Base-by-base conservation (phyloP, 1,140 invertebrate species). In the Brachionus paranguensis region DNA sequence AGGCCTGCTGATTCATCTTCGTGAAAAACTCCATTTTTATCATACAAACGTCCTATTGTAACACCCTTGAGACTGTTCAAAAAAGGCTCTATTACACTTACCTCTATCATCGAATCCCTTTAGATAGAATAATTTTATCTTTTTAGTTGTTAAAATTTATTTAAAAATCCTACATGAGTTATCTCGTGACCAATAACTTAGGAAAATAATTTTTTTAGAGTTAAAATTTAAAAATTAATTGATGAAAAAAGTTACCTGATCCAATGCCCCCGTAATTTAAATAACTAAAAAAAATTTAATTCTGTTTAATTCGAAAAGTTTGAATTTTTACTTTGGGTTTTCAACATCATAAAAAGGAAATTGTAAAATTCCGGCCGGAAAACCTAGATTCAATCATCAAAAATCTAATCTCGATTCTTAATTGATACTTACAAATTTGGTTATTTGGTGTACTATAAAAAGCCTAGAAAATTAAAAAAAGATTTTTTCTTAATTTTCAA, bases 401-500 rank as follows among this genome's bases (percentile, higher is more conserved):
- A n/a, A 47, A 47, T 12, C 0, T 6, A 47, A 14, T 47, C 0
- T 47, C 45, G 14, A 47, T 47, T 14, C 6, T 41, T 7, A 12
- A 50, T 14, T 43, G 47, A 78, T 43, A 29, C 84, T 85, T 86
- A 91, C 93, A 95, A 84, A 98, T 97, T 89, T 97, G 95, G 89
- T 98, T 97, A 86, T 95, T 96, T 2, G 96, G 97, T 7, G 97
- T 96, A 5, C 95, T 97, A 89, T 99, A 99, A 88, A 98, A 99
- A 0, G 97, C 97, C 29, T 17, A 78, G 14, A 27, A 78, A 5
- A 14, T 47, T 1, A 47, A 12, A 24, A 24, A 24, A 24, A 24
- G 24, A 45, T 45, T 45, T 47, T 47, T 12, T 47, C 2, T 47
- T 14, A 6, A 37, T 6, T 7, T 37, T 7, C 5, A 37, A 7